A percentile compares a stretch with the other conserved stretches of the same genome.
These are phyloP conservation scores for Poecilobothrus nobilitatus DNA, from an alignment of 2,888 invertebrate genomes.

Conservation along the genomic window DNA sequence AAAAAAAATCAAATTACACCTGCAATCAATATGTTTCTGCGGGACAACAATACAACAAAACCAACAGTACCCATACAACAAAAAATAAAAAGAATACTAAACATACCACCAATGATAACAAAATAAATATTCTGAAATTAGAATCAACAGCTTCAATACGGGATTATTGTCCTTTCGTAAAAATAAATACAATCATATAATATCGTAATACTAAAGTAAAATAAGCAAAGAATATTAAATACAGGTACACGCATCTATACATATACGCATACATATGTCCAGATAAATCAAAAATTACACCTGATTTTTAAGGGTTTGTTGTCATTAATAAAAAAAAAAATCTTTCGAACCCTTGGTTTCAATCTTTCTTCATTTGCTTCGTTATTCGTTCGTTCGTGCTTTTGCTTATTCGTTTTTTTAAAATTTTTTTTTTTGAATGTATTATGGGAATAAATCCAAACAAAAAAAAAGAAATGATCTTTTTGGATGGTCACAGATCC, in stretches of 20 bases:
- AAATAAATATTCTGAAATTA: too few species aligned
- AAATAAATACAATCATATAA: not conserved
- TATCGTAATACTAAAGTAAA: not conserved
- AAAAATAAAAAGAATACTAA: not conserved
- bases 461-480: too few species aligned
- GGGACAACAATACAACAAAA: too few species aligned
- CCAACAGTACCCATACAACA: not conserved
- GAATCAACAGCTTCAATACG: not conserved
- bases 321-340: not conserved
- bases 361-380: too few species aligned
- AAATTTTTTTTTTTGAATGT: too few species aligned
- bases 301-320: conserved; percentile 1
- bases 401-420: too few species aligned
- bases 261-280: too few species aligned
- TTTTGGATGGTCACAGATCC: too few species aligned
- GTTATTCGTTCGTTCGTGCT: too few species aligned
- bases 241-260: not conserved
- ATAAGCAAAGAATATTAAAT: not conserved
- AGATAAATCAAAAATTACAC: not conserved
- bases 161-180: not conserved
- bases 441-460: too few species aligned
- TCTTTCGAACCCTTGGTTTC: too few species aligned
- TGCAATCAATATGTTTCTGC: not conserved
- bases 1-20: not conserved
- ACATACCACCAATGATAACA: too few species aligned